phyloP scores from a whole-genome alignment of 2,888 invertebrate species.

The Dicycla oo region DNA sequence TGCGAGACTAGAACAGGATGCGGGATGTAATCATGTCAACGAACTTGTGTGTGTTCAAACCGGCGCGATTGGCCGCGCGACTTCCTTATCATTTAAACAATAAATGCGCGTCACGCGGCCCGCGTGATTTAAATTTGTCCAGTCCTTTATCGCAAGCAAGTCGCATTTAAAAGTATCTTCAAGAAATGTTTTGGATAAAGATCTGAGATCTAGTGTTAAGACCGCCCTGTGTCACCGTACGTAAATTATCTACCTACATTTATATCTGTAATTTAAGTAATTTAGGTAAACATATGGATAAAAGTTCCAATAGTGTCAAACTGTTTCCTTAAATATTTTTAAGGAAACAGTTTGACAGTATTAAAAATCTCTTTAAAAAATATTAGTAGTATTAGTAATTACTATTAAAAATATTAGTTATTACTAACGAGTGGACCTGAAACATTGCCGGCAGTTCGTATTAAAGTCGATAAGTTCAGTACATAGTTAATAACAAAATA shows the following conservation, averaged over 20 bases:
- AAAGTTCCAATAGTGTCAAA: not conserved
- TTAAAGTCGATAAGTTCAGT: too few species aligned
- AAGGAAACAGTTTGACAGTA: too few species aligned
- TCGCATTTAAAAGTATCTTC: not conserved
- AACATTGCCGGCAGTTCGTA: too few species aligned
- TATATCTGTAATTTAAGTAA: not conserved
- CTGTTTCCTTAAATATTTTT: slow-evolving; percentile 9
- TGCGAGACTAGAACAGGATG: not conserved
- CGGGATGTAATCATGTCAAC: not conserved
- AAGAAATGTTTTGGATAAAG: not conserved
- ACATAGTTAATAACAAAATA: too few species aligned
- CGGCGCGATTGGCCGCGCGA: too few species aligned
- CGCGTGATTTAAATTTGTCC: not conserved
- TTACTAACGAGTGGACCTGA: too few species aligned
- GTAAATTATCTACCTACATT: not conserved
- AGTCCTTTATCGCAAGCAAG: slow-evolving; percentile 1
- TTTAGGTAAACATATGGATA: not conserved
- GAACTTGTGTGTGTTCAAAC: not conserved
- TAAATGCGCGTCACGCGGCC: not conserved
- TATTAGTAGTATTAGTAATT: too few species aligned
- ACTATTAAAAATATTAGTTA: too few species aligned
- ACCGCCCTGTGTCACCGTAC: not conserved
- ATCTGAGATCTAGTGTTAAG: not conserved
- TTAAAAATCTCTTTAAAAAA: too few species aligned
- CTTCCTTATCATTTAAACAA: not conserved